Percentiles rank a stretch among this genome's conserved stretches.
Evolutionary conservation across 2,888 invertebrate species (phyloP).

Genomic region (Priocnemis perturbator): DNA sequence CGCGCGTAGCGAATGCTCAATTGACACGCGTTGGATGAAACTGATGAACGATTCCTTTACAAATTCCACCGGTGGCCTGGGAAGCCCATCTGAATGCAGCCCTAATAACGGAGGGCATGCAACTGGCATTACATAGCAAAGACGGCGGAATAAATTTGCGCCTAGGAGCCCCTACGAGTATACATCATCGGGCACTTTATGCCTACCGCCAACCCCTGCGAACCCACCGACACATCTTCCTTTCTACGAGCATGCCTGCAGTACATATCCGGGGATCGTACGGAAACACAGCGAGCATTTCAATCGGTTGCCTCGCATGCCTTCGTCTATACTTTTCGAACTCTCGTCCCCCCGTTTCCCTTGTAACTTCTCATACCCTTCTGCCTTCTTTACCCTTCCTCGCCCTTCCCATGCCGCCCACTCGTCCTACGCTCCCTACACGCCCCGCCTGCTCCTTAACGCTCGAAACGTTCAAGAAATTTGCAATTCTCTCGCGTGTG

Average conservation of each 20-base stretch:
- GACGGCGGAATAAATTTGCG: slow-evolving; percentile 51
- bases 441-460: too few relatives aligned
- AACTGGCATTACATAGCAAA: slow-evolving; percentile 17
- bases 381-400: neutral
- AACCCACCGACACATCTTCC: slow-evolving; percentile 8
- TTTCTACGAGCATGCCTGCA: slow-evolving; percentile 10
- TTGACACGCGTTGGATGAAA: too few relatives aligned
- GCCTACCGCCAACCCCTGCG: slow-evolving; percentile 27
- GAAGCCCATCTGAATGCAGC: too few relatives aligned
- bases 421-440: too few relatives aligned
- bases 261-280: slow-evolving; percentile 35
- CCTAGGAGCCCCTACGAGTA: slow-evolving; percentile 23
- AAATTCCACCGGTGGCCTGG: too few relatives aligned
- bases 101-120: too few relatives aligned
- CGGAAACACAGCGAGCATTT: slow-evolving; percentile 48
- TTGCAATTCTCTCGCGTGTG: slow-evolving; percentile 59
- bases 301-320: slow-evolving; percentile 51
- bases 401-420: neutral
- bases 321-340: slow-evolving; percentile 41
- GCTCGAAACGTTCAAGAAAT: slow-evolving; percentile 38
- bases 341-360: slow-evolving; percentile 23
- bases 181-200: slow-evolving; percentile 52
- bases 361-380: slow-evolving; percentile 10
- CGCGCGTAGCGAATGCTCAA: too few relatives aligned
- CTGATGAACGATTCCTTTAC: too few relatives aligned